phyloP scores from a whole-genome alignment of 2,888 invertebrate species.

The Petrolisthes manimaculis region DNA sequence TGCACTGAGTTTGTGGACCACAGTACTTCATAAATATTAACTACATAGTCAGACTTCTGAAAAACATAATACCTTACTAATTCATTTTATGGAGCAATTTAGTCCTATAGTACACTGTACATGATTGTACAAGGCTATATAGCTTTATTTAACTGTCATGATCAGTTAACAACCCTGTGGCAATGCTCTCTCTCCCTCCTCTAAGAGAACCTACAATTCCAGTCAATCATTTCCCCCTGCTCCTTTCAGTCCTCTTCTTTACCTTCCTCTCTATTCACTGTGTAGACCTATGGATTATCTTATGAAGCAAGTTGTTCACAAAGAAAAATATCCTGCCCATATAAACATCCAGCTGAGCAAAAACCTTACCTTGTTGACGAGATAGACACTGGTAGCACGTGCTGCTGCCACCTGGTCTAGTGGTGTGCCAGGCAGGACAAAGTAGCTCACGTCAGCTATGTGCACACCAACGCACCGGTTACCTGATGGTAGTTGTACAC shows the following conservation, averaged over 20 bases:
- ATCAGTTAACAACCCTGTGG: no score
- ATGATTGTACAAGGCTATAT: no score
- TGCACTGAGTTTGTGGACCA: no score
- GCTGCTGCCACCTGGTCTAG: conserved; percentile 82
- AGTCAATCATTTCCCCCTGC: not conserved
- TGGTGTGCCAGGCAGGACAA: conserved; percentile 79
- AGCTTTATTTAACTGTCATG: no score
- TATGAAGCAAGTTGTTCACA: no score
- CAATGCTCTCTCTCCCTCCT: not conserved
- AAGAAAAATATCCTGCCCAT: not conserved
- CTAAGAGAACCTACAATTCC: not conserved
- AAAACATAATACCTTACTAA: no score
- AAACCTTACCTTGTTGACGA: conserved; percentile 79
- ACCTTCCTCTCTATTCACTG: not conserved
- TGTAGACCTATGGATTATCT: no score
- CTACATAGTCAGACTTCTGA: no score
- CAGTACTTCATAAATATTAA: no score
- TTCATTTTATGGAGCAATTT: no score
- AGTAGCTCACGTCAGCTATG: conserved; percentile 93
- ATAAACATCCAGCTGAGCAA: not conserved
- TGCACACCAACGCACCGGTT: conserved; percentile 89
- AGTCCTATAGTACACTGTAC: no score
- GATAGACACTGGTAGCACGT: conserved; percentile 90
- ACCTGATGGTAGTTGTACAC: conserved; percentile 76
- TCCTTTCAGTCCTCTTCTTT: not conserved